Evolutionary conservation across 1,140 invertebrate genomes (phyloP).

Genomic region (Berghia stephanieae): DNA sequence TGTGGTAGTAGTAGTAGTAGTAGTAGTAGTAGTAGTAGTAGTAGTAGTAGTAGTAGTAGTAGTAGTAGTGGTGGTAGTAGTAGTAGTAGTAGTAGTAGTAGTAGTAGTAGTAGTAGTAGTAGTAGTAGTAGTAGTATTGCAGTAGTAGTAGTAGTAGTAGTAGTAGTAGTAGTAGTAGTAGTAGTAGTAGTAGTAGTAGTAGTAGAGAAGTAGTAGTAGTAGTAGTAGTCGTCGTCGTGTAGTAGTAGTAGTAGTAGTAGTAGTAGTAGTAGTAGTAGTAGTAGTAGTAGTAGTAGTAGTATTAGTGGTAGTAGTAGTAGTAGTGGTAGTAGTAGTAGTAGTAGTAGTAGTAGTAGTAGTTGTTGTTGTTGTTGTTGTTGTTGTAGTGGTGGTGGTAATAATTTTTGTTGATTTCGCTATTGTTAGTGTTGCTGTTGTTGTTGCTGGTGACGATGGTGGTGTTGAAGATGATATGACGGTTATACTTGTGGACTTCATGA

Average conservation of each 20-base stretch:
- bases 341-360: neutral
- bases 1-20: too few relatives aligned
- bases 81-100: conserved; percentile 13
- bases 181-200: conserved; percentile 22
- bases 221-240: too few relatives aligned
- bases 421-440: neutral
- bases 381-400: neutral
- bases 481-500: neutral
- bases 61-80: neutral
- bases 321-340: conserved; percentile 18
- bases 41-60: too few relatives aligned
- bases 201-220: conserved; percentile 10
- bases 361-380: neutral
- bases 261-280: too few relatives aligned
- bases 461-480: neutral
- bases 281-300: too few relatives aligned
- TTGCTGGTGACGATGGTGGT: neutral
- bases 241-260: conserved; percentile 15
- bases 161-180: neutral
- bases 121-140: too few relatives aligned
- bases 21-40: neutral
- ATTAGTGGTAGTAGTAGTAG: too few relatives aligned
- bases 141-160: too few relatives aligned
- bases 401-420: neutral
- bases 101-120: conserved; percentile 21